These are phyloP conservation scores for Pedionomus torquatus DNA, from an alignment of 2,113 vertebrate species.

Conservation along the genomic window DNA sequence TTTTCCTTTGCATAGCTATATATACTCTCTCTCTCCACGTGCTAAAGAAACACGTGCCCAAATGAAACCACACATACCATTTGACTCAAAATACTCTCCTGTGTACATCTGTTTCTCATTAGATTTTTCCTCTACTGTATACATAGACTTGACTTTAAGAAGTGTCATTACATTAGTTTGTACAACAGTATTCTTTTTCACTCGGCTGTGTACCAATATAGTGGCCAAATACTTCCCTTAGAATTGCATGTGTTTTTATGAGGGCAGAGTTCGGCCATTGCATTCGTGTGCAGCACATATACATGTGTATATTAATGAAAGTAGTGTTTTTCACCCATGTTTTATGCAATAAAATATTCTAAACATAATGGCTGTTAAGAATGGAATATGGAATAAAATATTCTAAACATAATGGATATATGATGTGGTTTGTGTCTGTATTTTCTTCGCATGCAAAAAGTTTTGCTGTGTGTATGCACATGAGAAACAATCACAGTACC, in stretches of 20 bases:
- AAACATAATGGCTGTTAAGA: not conserved
- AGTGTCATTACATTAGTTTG: slow-evolving; percentile 34
- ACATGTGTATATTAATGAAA: not conserved
- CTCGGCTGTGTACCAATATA: not conserved
- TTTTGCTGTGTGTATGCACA: not conserved
- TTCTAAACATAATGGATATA: not conserved
- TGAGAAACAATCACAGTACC: not conserved
- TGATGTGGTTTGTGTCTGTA: not conserved
- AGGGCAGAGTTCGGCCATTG: not conserved
- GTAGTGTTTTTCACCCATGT: not conserved
- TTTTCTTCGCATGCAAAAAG: not conserved
- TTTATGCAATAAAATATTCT: not conserved
- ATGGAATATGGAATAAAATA: not conserved
- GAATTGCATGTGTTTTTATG: not conserved
- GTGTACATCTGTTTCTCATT: slow-evolving; percentile 67
- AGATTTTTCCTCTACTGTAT: slow-evolving; percentile 56
- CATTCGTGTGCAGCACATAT: not conserved
- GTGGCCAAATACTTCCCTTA: not conserved
- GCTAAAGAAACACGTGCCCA: not conserved
- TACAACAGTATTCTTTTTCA: slow-evolving; percentile 24
- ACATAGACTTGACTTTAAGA: slow-evolving; percentile 65
- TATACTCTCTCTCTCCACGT: not conserved
- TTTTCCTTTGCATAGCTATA: slow-evolving; percentile 50
- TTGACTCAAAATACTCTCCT: slow-evolving; percentile 24
- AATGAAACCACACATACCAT: slow-evolving; percentile 48